Evolutionary conservation across 2,113 vertebrate genomes (phyloP), one percentile per base, ranked within the genome.

Genomic region (Probosciger aterrimus): DNA sequence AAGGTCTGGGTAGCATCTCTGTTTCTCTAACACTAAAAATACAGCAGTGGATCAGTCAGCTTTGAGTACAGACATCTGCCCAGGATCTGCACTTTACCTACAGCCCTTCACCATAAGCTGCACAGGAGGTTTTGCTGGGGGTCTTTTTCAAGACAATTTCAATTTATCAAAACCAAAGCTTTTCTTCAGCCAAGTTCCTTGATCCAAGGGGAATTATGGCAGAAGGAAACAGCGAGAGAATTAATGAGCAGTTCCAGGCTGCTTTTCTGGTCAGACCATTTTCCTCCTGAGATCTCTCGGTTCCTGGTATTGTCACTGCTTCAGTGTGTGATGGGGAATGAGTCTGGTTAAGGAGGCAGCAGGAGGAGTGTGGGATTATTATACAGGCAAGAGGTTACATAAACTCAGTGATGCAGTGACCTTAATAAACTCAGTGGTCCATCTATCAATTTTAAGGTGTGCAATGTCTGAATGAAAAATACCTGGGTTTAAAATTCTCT

Each of bases 381-480:
- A 24, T 4, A 11, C 10, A 69, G 23, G 23, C 39, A 53, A n/a
- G 43, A 24, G 18, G 15, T 25, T 47, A 28, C 49, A 25, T 6
- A 43, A n/a, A 27, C 17, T 14, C 70, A 9, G 49, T 9, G 33
- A 44, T 55, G 30, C 53, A 55, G 44, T n/a, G 74, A 52, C 19
- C 23, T 55, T 19, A 13, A 33, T 33, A 55, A 35, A 24, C 33
- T 16, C 68, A 41, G 35, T 11, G 52, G 35, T 8, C 52, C 14
- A 17, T 8, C 1, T 1, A n/a, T 2, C 27, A 7, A 10, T 2
- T n/a, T 49, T 15, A 33, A 9, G 18, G 35, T 16, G 14, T 63
- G 18, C 27, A 22, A 25, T 18, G 14, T 19, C 67, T 35, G 15
- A 39, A 20, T 37, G 35, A 35, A 67, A 93, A 89, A 27, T 3